Percentiles rank a stretch among this genome's conserved stretches.
These are phyloP conservation scores for Salminus brasiliensis DNA, from an alignment of 2,113 vertebrate genomes.

Conservation along the genomic window DNA sequence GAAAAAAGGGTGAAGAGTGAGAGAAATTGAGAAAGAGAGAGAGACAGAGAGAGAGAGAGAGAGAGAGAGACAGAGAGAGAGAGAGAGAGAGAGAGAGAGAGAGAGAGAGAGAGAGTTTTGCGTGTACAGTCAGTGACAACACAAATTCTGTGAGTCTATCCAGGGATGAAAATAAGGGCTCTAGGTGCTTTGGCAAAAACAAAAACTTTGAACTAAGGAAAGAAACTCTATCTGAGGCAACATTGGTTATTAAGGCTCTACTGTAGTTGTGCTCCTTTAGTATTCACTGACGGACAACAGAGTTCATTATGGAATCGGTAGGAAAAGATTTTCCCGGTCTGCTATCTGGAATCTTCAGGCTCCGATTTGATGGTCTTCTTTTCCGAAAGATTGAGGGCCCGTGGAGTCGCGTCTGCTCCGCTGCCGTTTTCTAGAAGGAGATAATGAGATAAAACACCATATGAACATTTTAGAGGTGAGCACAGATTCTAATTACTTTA, in stretches of 20 bases:
- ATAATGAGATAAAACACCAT: background rate
- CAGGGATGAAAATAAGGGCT: slow-evolving; percentile 69
- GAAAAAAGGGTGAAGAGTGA: background rate
- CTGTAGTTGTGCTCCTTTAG: slow-evolving; percentile 77
- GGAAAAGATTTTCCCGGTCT: slow-evolving; percentile 14
- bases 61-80: slow-evolving; percentile 8
- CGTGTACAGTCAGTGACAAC: slow-evolving; percentile 66
- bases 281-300: slow-evolving; percentile 66
- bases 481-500: too few species aligned
- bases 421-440: slow-evolving; percentile 78
- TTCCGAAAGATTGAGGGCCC: slow-evolving; percentile 82
- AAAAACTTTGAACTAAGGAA: slow-evolving; percentile 45
- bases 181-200: slow-evolving; percentile 84
- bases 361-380: slow-evolving; percentile 88
- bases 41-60: background rate
- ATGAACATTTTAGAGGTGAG: background rate
- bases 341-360: slow-evolving; percentile 88
- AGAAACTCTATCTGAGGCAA: slow-evolving; percentile 79
- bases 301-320: slow-evolving; percentile 61
- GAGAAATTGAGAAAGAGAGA: too few species aligned
- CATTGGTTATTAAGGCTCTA: slow-evolving; percentile 90
- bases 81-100: background rate
- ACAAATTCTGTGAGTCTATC: slow-evolving; percentile 57
- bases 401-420: slow-evolving; percentile 83
- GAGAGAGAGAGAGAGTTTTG: slow-evolving; percentile 11